These are phyloP conservation scores for Papilio machaon DNA, from an alignment of 1,140 invertebrate species.

Conservation along the genomic window DNA sequence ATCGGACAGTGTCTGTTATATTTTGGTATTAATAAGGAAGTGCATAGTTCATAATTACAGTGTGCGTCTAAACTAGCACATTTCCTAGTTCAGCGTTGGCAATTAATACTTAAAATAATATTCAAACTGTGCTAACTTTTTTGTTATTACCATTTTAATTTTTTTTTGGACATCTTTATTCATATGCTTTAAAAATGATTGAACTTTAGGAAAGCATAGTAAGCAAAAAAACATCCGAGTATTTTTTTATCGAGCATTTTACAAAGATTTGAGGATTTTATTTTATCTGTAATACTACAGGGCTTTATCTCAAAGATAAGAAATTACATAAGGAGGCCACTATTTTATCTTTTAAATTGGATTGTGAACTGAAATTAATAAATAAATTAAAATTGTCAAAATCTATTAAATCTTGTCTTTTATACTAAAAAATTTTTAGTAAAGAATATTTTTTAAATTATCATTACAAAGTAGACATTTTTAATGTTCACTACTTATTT, in stretches of 20 bases:
- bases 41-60: not conserved
- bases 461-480: no score
- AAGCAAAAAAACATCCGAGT: not conserved
- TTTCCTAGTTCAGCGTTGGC: constrained; percentile 6
- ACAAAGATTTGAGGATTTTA: not conserved
- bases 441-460: no score
- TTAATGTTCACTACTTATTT: no score
- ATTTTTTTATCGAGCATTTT: not conserved
- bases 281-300: not conserved
- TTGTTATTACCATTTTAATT: not conserved
- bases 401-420: not conserved
- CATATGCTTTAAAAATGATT: not conserved
- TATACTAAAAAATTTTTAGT: not conserved
- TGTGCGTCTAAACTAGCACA: constrained; percentile 3
- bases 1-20: not conserved
- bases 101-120: not conserved
- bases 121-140: not conserved
- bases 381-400: not conserved
- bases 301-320: not conserved
- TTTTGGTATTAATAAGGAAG: constrained; percentile 8
- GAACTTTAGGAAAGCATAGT: not conserved
- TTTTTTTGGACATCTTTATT: not conserved
- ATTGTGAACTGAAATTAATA: constrained; percentile 1
- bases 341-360: constrained; percentile 7
- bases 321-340: not conserved